Base-by-base conservation (phyloP, 2,888 invertebrate species). In the Archips crataeganus region DNA sequence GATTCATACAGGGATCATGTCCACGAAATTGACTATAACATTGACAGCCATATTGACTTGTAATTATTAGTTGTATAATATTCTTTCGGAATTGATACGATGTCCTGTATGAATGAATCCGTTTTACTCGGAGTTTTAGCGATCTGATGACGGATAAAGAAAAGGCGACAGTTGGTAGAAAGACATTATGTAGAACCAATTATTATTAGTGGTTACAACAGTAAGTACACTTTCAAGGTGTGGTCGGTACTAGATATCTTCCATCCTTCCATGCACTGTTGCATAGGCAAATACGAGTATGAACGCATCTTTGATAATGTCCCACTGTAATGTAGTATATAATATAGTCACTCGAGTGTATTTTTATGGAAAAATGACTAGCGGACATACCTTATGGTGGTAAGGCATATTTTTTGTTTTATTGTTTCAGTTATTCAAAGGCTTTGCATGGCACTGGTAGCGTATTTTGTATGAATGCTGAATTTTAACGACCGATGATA, bases 351-450 rank as follows among this genome's bases (percentile, higher is more conserved):
- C 63, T 54, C 59, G 42, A 9, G 51, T 61, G 72, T 72, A 72
- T 63, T 72, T 71, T 68, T 72, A 72, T 54, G 67, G 61, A 72
- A 63, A 71, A 67, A 71, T 71, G 71, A 60, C 65, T 23, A 42
- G 54, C 42, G n/a, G 32, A 61, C 45, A 66, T 54, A 64, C 66
- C 47, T 72, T 34, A 57, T 57, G 57, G 67, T 54, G 63, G 54
- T 72, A 68, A 72, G 72, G 57, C 68, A 57, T 67, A 23, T 68
- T 54, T 45, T 62, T 47, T 32, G 49, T 66, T 61, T 36, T 42
- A 59, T 65, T 71, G 49, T 34, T 60, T 62, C 36, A 39, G 47
- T 67, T 67, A 51, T 65, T 47, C 45, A 60, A 47, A 42, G 57
- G 45, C 57, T 57, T 11, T 45, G 66, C 61, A 60, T 60, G 65